Evolutionary conservation across 2,888 invertebrate species (phyloP), one percentile per base, ranked within the genome.

Genomic region (Orgyia antiqua): DNA sequence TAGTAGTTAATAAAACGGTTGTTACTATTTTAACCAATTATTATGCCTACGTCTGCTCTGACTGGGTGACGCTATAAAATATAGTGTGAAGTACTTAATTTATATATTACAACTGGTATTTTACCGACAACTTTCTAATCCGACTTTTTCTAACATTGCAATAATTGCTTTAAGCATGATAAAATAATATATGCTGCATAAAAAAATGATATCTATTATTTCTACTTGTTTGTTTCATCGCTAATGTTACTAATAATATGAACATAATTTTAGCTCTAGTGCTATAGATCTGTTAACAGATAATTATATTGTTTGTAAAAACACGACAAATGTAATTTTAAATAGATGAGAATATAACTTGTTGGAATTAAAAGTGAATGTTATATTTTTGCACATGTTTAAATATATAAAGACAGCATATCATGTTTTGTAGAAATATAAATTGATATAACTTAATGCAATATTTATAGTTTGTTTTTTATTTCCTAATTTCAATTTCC

Each of bases 341-440:
- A 32, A 42, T 29, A 38, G 21, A n/a, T 36, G 30, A 42, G 23
- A 24, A 15, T 24, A 33, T 37, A 45, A 39, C 42, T 40, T 36
- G 45, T 48, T 52, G 19, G 41, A 46, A 52, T 52, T 53, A 58
- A 40, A 63, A 44, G 19, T 49, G 17, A 46, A 54, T 53, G 49
- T 60, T 66, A 68, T 77, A 70, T 76, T 69, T 77, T 74, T 75
- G 68, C 67, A 67, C 51, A 45, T 54, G 38, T 57, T 50, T 59
- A 58, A 57, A 58, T 57, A 51, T 57, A 64, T 64, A 71, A 60
- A 62, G 50, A 54, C 61, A 55, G 74, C 80, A 83, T 83, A 83
- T 83, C 83, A 80, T 70, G 77, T 79, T 80, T 80, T 77, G 56
- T 80, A 78, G 73, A 71, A 67, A 74, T 75, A 77, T 68, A 76